Percentiles rank a stretch among this genome's conserved stretches.
These are phyloP conservation scores for Nesoenas mayeri DNA, from an alignment of 2,113 vertebrate genomes.

Conservation along the genomic window DNA sequence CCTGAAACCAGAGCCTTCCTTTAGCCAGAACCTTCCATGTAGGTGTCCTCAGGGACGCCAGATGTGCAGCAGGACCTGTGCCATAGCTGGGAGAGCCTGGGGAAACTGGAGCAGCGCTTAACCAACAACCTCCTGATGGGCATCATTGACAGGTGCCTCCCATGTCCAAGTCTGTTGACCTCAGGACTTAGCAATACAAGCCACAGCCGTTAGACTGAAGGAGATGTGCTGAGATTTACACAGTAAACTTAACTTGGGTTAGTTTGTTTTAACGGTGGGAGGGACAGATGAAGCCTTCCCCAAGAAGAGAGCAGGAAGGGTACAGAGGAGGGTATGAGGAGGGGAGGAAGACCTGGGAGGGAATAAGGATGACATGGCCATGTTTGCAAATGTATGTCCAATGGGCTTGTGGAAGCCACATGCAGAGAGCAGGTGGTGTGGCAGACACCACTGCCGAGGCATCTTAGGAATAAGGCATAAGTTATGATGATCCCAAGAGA, in stretches of 20 bases:
- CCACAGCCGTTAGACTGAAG: background rate
- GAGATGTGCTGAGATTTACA: background rate
- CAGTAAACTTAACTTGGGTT: background rate
- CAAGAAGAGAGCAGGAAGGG: background rate
- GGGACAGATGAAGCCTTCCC: background rate
- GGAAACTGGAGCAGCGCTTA: background rate
- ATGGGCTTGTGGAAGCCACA: background rate
- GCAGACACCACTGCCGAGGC: background rate
- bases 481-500: background rate
- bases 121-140: background rate
- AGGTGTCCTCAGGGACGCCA: background rate
- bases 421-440: background rate
- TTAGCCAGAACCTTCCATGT: background rate
- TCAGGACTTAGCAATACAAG: background rate
- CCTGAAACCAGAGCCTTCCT: background rate
- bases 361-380: accelerated
- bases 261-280: background rate
- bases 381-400: background rate
- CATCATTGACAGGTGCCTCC: background rate
- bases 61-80: background rate
- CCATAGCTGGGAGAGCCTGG: background rate
- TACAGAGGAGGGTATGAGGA: background rate
- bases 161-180: background rate
- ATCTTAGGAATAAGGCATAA: background rate
- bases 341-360: background rate